Conservation (phyloP, 2,797 vertebrate species). For the Tragelaphus eurycerus region DNA sequence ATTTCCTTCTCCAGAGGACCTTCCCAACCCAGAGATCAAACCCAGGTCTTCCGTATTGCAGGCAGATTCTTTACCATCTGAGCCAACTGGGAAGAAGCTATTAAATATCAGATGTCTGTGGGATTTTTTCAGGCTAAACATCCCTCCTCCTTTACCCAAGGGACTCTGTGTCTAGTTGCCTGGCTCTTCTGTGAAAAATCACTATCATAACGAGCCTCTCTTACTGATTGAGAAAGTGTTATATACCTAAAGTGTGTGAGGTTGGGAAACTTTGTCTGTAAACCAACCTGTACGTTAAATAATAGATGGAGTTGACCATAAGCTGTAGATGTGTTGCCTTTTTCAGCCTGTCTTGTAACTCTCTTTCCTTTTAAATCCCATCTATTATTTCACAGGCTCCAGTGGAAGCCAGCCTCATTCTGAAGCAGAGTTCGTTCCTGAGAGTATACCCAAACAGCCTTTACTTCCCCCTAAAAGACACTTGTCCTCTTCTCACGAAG, state of each 20-base stretch:
- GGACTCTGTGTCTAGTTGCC: not conserved
- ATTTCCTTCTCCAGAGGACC: not conserved
- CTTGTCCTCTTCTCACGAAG: constrained; percentile 86
- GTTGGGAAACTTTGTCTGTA: not conserved
- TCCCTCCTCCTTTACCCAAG: not conserved
- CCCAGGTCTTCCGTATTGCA: not conserved
- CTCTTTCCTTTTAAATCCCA: constrained; percentile 1
- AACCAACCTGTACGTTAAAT: not conserved
- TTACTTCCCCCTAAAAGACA: constrained; percentile 93
- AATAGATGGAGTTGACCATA: not conserved
- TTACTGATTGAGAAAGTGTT: not conserved
- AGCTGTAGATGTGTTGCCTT: not conserved
- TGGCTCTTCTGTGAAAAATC: not conserved
- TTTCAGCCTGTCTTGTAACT: not conserved
- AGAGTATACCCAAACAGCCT: constrained; percentile 88
- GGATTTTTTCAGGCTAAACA: not conserved
- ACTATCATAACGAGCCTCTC: not conserved
- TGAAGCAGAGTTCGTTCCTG: constrained; percentile 85
- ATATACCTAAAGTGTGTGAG: not conserved
- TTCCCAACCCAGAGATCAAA: not conserved
- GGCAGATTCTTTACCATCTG: not conserved
- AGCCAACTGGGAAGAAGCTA: not conserved
- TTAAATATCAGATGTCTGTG: not conserved
- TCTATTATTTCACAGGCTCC: constrained; percentile 83
- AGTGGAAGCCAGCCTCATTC: constrained; percentile 86